phyloP scores from a whole-genome alignment of 1,140 invertebrate genomes.

The Heliconius melpomene region DNA sequence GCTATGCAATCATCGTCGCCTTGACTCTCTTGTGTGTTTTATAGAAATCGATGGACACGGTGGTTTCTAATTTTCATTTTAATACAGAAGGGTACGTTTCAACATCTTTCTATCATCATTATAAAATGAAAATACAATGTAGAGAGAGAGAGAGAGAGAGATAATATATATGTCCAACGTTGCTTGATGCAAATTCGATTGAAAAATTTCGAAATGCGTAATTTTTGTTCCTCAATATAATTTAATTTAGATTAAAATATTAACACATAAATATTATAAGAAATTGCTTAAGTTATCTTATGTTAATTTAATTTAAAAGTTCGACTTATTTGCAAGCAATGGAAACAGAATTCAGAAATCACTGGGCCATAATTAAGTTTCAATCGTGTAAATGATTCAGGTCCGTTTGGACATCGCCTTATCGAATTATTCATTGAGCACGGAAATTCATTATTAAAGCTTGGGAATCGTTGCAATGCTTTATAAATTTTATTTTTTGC shows the following conservation, averaged over 20 bases:
- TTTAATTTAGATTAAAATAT: background rate
- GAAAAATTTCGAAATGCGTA: too few species aligned
- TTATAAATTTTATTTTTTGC: background rate
- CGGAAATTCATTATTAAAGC: constrained; percentile 17
- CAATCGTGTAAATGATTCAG: constrained; percentile 33
- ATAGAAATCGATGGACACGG: too few species aligned
- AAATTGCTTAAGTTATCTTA: background rate
- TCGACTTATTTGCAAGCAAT: constrained; percentile 13
- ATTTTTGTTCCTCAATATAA: background rate
- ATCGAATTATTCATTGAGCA: constrained; percentile 24
- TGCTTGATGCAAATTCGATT: too few species aligned
- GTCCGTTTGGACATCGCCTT: constrained; percentile 23
- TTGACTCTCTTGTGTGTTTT: too few species aligned
- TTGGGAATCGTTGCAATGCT: constrained; percentile 23
- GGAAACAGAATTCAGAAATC: constrained; percentile 28
- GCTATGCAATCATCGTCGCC: too few species aligned
- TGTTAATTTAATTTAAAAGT: background rate
- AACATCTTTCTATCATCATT: too few species aligned
- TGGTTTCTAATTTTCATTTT: too few species aligned
- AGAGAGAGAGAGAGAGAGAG: too few species aligned
- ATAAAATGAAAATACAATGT: too few species aligned
- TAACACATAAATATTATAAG: background rate
- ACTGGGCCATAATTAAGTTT: constrained; percentile 38
- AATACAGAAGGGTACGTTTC: too few species aligned
- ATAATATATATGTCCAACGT: too few species aligned